A percentile compares a stretch with the other conserved stretches of the same genome.
These are phyloP conservation scores for Xiphophorus couchianus DNA, from an alignment of 2,113 vertebrate species.

Conservation along the genomic window DNA sequence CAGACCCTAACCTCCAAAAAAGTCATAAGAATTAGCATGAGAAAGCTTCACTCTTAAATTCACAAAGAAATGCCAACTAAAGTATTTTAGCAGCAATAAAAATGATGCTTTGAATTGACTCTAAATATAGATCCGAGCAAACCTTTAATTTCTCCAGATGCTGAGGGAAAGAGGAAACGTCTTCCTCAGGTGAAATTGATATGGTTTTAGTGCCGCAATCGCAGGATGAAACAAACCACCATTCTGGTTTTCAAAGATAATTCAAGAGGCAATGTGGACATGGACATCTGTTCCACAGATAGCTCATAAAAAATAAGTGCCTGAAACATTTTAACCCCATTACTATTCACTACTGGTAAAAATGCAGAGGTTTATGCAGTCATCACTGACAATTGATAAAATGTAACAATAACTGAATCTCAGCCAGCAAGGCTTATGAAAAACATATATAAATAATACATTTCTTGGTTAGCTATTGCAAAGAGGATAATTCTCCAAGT, in stretches of 20 bases:
- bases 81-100: background rate
- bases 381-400: constrained; percentile 21
- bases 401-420: constrained; percentile 9
- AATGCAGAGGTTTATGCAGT: constrained; percentile 8
- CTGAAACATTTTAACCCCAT: background rate
- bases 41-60: background rate
- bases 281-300: background rate
- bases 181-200: constrained; percentile 2
- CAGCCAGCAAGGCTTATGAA: constrained; percentile 5
- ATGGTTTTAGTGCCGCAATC: background rate
- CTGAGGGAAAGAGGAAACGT: constrained; percentile 5
- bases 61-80: background rate
- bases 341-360: background rate
- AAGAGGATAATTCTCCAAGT: background rate
- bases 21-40: background rate
- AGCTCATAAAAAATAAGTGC: background rate
- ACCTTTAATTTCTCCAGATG: constrained; percentile 28
- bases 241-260: background rate
- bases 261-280: background rate
- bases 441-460: constrained; percentile 20
- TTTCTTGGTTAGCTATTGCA: constrained; percentile 18
- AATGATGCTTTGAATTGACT: constrained; percentile 1
- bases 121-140: constrained; percentile 41
- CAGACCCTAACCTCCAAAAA: background rate
- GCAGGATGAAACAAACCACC: background rate